phyloP scores from a whole-genome alignment of 2,888 invertebrate genomes.

The Girardia tigrina region DNA sequence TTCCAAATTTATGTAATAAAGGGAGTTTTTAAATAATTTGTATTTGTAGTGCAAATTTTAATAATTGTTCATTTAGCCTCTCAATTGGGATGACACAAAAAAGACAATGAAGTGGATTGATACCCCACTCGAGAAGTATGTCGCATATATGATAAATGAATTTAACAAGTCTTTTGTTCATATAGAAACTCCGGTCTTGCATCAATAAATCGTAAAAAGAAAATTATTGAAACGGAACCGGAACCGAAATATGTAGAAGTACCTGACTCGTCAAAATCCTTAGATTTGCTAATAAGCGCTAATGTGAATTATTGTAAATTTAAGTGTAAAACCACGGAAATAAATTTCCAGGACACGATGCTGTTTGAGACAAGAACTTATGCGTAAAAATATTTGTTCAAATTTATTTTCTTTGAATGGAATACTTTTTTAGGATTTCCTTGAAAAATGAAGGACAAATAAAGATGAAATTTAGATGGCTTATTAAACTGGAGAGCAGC shows the following conservation, averaged over 20 bases:
- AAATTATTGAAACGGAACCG: constrained; percentile 48
- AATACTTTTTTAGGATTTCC: background rate
- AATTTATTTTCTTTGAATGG: background rate
- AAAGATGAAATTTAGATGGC: background rate
- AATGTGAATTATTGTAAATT: constrained; percentile 46
- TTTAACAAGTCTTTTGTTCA: background rate
- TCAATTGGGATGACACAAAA: constrained; percentile 50
- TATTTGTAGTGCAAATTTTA: no score
- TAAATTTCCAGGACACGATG: constrained; percentile 48
- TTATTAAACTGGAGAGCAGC: background rate
- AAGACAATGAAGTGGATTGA: constrained; percentile 49
- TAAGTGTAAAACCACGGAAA: constrained; percentile 43
- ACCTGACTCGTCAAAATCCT: constrained; percentile 41
- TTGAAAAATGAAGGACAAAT: constrained; percentile 12
- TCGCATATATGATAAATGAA: background rate
- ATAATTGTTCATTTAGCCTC: constrained; percentile 39
- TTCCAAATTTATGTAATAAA: no score
- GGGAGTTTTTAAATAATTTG: no score
- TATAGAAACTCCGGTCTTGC: background rate
- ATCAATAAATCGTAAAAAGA: constrained; percentile 43
- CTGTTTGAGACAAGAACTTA: constrained; percentile 50
- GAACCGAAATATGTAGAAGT: constrained; percentile 46
- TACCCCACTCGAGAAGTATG: constrained; percentile 36
- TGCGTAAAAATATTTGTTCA: constrained; percentile 39
- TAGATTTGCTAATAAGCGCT: constrained; percentile 46